Conservation (phyloP, 2,888 invertebrate species). For the Augiades crinisus region DNA sequence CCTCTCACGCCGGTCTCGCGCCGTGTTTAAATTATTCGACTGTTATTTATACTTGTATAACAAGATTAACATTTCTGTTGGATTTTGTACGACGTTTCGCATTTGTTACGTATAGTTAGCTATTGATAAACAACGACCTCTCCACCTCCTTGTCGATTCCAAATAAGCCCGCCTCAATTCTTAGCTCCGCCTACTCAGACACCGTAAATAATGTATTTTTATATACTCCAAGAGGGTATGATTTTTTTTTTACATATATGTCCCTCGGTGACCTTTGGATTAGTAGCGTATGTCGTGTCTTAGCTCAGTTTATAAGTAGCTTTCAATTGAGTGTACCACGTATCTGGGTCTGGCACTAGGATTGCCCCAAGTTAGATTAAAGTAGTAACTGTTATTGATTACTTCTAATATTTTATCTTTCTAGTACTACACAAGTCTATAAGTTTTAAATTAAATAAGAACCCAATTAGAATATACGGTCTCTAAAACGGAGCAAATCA, state of each 20-base stretch:
- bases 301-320: no score
- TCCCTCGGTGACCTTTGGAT: conserved; percentile 28
- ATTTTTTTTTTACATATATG: conserved; percentile 41
- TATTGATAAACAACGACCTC: conserved; percentile 67
- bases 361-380: no score
- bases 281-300: background rate
- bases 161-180: conserved; percentile 77
- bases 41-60: background rate
- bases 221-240: conserved; percentile 48
- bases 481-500: no score
- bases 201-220: conserved; percentile 70
- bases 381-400: no score
- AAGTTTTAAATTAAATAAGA: no score
- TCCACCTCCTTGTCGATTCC: conserved; percentile 77
- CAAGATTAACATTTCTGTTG: conserved; percentile 3
- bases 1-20: background rate
- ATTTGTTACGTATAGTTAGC: conserved; percentile 29
- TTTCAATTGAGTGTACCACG: no score
- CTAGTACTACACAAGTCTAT: no score
- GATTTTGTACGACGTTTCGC: background rate
- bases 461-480: no score
- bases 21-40: background rate
- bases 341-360: no score
- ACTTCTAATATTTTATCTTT: no score
- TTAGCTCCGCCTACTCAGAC: conserved; percentile 72